Evolutionary conservation across 2,888 invertebrate genomes (phyloP).

Genomic region (Heteropelma amictum): DNA sequence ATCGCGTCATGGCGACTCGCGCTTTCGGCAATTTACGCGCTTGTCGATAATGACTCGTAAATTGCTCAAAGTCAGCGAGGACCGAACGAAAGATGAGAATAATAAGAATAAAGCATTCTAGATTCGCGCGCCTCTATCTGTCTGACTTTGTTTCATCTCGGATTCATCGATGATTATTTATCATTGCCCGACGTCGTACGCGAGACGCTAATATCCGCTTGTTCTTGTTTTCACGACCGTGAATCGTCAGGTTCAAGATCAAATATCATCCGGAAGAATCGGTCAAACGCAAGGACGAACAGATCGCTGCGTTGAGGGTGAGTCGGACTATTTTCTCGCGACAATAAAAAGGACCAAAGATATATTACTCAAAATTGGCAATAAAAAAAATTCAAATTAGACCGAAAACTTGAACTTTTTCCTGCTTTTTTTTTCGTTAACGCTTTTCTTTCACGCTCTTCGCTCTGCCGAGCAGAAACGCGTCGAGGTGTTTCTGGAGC

Average conservation of each 20-base stretch:
- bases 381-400: background rate
- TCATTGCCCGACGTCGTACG: background rate
- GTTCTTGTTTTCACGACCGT: conserved; percentile 46
- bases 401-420: conserved; percentile 1
- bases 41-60: background rate
- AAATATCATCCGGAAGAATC: conserved; percentile 99
- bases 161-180: conserved; percentile 26
- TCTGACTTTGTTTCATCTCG: conserved; percentile 32
- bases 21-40: too few species aligned
- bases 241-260: conserved; percentile 93
- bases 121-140: conserved; percentile 36
- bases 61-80: conserved; percentile 6
- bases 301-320: conserved; percentile 89
- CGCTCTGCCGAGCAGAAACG: conserved; percentile 91
- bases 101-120: conserved; percentile 29
- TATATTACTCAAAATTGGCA: too few species aligned
- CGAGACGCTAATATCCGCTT: conserved; percentile 56
- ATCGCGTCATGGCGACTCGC: too few species aligned
- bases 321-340: too few species aligned
- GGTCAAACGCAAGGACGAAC: conserved; percentile 92
- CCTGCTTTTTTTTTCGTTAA: conserved; percentile 58
- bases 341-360: too few species aligned
- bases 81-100: conserved; percentile 1
- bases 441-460: conserved; percentile 1
- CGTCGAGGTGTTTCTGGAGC: conserved; percentile 91